Evolutionary conservation across 2,888 invertebrate genomes (phyloP), one percentile per base, ranked within the genome.

Genomic region (Lithophane ornitopus): DNA sequence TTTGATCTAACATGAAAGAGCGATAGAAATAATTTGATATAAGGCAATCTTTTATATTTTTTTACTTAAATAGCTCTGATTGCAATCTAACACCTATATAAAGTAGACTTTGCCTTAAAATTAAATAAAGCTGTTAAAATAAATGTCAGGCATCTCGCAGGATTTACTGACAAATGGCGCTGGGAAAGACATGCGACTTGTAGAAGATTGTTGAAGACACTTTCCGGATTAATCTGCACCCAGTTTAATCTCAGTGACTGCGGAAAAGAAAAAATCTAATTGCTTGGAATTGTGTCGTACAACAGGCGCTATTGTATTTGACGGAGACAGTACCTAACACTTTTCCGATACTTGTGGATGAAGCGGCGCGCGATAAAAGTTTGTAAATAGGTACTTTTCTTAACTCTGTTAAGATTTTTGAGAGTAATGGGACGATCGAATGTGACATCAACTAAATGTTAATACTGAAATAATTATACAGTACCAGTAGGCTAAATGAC

Each of bases 141-240:
- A 39, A 69, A 78, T 58, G 26, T 34, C 62, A 61, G 28, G 39
- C 28, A 39, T 74, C 16, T 63, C 73, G 41, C 39, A 19, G 66
- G 46, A 76, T 70, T 73, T 39, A 44, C 12, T 58, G 52, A 65
- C 54, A 76, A 67, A 73, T 68, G 58, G 52, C 39, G 28, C 68
- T 59, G 14, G 39, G 54, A 39, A 34, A 46, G 70, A 62, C 58
- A 74, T 74, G 52, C 70, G 82, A 73, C 85, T 76, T 70, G 68
- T 68, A 56, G 19, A 77, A 73, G 58, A 81, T 76, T 70, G 82
- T 77, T 81, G 65, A 28, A 59, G 61, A 85, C 81, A 77, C 82
- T 83, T 83, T 77, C 77, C 85, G 77, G 85, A 83, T 81, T 85
- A 71, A 85, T 85, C 70, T 73, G 73, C 77, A 85, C 67, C 56